A percentile compares a stretch with the other conserved stretches of the same genome.
These are phyloP conservation scores for Eristalis arbustorum DNA, from an alignment of 2,888 invertebrate genomes.

Conservation along the genomic window DNA sequence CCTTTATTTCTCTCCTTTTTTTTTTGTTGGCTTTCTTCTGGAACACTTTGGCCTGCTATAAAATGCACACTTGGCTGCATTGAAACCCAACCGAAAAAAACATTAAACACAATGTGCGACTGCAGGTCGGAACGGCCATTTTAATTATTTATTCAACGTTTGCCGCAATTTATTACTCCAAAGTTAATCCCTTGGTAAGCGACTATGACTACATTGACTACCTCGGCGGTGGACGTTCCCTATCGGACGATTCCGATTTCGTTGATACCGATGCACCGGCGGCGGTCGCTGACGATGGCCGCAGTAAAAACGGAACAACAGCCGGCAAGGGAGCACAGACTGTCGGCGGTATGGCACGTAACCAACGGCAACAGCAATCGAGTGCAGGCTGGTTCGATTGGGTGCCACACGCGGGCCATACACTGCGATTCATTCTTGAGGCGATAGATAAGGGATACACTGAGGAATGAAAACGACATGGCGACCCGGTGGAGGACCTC, in stretches of 20 bases:
- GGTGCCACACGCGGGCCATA: conserved; percentile 77
- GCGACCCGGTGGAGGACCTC: background rate
- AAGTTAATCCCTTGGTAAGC: conserved; percentile 90
- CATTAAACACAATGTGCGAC: background rate
- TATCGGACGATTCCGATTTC: conserved; percentile 80
- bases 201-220: conserved; percentile 90
- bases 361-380: conserved; percentile 54
- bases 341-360: conserved; percentile 3
- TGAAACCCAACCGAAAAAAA: conserved; percentile 9
- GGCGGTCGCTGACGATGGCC: conserved; percentile 66
- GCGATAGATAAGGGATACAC: conserved; percentile 77
- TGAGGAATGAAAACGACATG: conserved; percentile 42
- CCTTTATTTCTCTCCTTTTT: conserved; percentile 36
- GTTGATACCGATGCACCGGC: conserved; percentile 72
- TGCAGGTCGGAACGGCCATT: conserved; percentile 89
- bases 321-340: background rate
- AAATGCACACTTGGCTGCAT: conserved; percentile 61
- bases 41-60: conserved; percentile 51
- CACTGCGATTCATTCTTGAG: conserved; percentile 78
- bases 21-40: conserved; percentile 1
- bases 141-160: conserved; percentile 91
- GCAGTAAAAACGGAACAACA: conserved; percentile 24
- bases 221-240: conserved; percentile 84
- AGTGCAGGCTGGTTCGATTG: conserved; percentile 73
- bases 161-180: conserved; percentile 93